Evolutionary conservation across 2,888 invertebrate genomes (phyloP), one percentile per base, ranked within the genome.

Genomic region (Perizoma flavofasciatum): DNA sequence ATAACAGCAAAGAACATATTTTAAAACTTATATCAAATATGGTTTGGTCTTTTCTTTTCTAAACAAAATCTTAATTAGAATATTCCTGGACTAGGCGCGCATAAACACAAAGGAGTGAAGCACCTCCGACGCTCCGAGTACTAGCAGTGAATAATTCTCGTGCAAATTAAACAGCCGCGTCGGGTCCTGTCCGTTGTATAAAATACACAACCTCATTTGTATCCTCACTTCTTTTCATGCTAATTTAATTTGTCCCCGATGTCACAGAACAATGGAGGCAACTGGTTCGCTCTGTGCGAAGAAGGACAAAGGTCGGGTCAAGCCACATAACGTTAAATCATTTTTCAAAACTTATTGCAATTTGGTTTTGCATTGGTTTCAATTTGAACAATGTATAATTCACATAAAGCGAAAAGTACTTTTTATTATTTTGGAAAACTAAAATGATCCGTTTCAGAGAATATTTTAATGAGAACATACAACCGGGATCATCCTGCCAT

Each of bases 161-260:
- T 57, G 70, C 65, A 71, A 79, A 80, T 77, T 65, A 77, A 78
- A 76, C 78, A 70, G 78, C 59, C 61, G 57, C 59, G 61, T 53
- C 55, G 46, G 46, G 59, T 49, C 45, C 63, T 51, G 66, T 64
- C 68, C 68, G 61, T 48, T 69, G 73, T 63, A 71, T 69, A 77
- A 72, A 78, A 75, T 74, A 79, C 68, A 78, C 72, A 71, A 69
- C 69, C 71, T 74, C 72, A 73, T 78, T 81, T 75, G 77, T 74
- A 70, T 61, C 65, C 64, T 60, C 63, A 72, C 77, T 77, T 76
- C 74, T 79, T 78, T 75, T 74, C 73, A 80, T 78, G 78, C 73
- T 79, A 80, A 81, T 81, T 81, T 78, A 77, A 80, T 81, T 81
- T 79, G 77, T 74, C 69, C 60, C 73, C 68, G 67, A 65, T 52